Evolutionary conservation across 2,888 invertebrate species (phyloP), one percentile per base, ranked within the genome.

Genomic region (Amblyteles armatorius): DNA sequence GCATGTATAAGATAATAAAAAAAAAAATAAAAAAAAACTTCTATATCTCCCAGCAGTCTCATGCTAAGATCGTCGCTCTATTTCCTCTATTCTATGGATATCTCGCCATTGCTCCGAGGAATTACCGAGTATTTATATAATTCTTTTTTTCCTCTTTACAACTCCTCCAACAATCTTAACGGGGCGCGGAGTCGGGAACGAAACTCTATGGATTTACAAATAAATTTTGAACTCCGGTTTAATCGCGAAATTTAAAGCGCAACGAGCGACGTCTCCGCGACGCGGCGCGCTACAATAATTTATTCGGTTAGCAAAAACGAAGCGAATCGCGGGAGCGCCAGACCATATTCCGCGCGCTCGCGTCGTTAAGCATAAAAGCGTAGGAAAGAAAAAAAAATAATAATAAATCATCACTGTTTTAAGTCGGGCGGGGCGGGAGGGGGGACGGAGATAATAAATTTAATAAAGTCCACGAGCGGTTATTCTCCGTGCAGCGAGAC

Each of bases 331-430:
- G 71, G 74, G 88, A 88, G 87, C 83, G 79, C 63, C 83, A 79
- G 84, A 88, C 88, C 91, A 91, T 93, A 92, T 92, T 92, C 91
- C 89, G 87, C 89, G 88, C 89, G 90, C 91, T 90, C 91, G 92
- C 91, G 88, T 93, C 93, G 93, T 93, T 93, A 93, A 91, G 92
- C 92, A 90, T 74, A 78, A 73, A 90, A 68, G 50, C 76, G 67
- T 76, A 76, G 76, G 82, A 72, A 72, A 65, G 55, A 55, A 60
- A 36, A 52, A 29, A 76, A 40, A 91, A 91, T 91, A 91, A 92
- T 90, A 90, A 93, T 93, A 93, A 92, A 93, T 92, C 91, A 91
- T 89, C 88, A 81, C 86, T 89, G 91, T 91, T 91, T 91, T 90
- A 88, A 89, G 79, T 72, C 74, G 77, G 2, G 19, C 19, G 65